These are phyloP conservation scores for Drosophila fuyamai DNA, from an alignment of 1,140 invertebrate species.

Conservation along the genomic window DNA sequence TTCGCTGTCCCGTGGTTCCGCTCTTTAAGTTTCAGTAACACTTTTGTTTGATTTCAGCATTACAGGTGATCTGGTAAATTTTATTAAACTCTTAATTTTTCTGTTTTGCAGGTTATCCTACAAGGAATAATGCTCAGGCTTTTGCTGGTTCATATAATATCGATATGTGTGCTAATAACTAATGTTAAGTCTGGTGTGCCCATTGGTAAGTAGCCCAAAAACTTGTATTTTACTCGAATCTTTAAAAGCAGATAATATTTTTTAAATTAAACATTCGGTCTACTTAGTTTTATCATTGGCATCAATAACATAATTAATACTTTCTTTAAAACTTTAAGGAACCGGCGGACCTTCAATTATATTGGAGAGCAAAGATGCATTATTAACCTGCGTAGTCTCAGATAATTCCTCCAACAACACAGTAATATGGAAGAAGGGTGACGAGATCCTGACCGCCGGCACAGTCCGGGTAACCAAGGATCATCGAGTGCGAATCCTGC, in stretches of 20 bases:
- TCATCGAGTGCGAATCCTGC: constrained; percentile 88
- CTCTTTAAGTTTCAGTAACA: constrained; percentile 22
- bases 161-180: constrained; percentile 78
- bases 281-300: not conserved
- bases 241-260: too few relatives aligned
- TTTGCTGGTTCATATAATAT: constrained; percentile 68
- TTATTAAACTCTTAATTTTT: not conserved
- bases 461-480: constrained; percentile 90
- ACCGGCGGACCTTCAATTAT: constrained; percentile 85
- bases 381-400: constrained; percentile 91
- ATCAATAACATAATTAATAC: too few relatives aligned
- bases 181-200: constrained; percentile 81
- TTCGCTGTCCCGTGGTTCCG: constrained; percentile 33
- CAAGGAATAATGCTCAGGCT: constrained; percentile 81
- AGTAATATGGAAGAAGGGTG: constrained; percentile 89
- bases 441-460: constrained; percentile 91
- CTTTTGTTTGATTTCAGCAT: constrained; percentile 13
- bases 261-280: too few relatives aligned
- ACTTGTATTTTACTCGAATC: too few relatives aligned
- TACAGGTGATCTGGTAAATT: not conserved
- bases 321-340: constrained; percentile 29
- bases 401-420: constrained; percentile 88
- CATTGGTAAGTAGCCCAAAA: constrained; percentile 64
- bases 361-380: constrained; percentile 89
- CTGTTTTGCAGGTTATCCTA: constrained; percentile 59